Percentiles rank a stretch among this genome's conserved stretches.
Conservation (phyloP, 2,888 invertebrate genomes). For the Yponomeuta cagnagella region DNA sequence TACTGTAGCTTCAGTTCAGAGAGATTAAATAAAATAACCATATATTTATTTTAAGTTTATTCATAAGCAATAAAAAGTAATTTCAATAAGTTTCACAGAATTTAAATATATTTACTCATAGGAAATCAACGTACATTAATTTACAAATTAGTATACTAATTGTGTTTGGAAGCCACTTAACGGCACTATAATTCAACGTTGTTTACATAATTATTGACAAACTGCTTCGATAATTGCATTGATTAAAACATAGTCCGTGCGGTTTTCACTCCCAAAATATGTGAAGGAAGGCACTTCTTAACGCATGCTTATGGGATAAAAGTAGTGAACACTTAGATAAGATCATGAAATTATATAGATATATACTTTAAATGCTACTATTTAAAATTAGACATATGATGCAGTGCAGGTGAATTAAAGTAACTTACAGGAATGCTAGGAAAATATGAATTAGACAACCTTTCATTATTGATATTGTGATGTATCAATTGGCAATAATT, state of each 20-base stretch:
- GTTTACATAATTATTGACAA: slow-evolving; percentile 31
- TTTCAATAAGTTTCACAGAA: slow-evolving; percentile 61
- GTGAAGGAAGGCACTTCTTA: slow-evolving; percentile 66
- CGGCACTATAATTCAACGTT: slow-evolving; percentile 32
- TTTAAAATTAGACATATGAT: not conserved
- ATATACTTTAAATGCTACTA: not conserved
- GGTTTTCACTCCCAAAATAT: slow-evolving; percentile 35
- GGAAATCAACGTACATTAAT: slow-evolving; percentile 44
- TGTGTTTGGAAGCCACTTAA: slow-evolving; percentile 50
- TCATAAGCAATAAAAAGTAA: slow-evolving; percentile 75
- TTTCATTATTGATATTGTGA: not conserved
- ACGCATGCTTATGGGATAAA: slow-evolving; percentile 9
- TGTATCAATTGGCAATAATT: slow-evolving; percentile 17
- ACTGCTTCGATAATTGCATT: slow-evolving; percentile 29
- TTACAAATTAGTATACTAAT: slow-evolving; percentile 33
- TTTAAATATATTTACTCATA: slow-evolving; percentile 46
- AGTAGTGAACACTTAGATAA: not conserved
- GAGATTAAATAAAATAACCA: not conserved
- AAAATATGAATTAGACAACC: not conserved
- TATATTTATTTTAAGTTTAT: slow-evolving; percentile 60
- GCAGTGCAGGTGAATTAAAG: not conserved
- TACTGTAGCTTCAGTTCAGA: too few species aligned
- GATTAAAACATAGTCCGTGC: slow-evolving; percentile 21
- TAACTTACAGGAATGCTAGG: not conserved
- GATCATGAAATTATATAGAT: not conserved